Evolutionary conservation across 2,113 vertebrate genomes (phyloP).

Genomic region (Prunella himalayana): DNA sequence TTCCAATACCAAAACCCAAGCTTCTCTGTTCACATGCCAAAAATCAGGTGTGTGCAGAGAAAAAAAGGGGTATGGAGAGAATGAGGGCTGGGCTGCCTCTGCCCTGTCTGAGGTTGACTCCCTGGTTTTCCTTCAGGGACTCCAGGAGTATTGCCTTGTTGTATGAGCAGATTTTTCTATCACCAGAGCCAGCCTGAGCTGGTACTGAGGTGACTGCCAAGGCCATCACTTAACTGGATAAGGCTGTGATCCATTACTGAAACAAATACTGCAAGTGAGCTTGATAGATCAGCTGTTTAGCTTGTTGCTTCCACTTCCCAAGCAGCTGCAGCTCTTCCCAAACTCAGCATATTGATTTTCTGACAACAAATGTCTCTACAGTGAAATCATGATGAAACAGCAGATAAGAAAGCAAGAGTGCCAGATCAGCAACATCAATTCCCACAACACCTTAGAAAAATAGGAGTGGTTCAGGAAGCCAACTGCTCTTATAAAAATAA

Average conservation of each 20-base stretch:
- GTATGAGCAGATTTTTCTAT: not conserved
- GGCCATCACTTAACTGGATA: not conserved
- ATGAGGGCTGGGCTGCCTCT: not conserved
- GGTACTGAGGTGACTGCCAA: not conserved
- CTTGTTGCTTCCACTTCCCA: constrained; percentile 15
- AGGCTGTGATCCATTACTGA: constrained; percentile 22
- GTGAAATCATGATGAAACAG: constrained; percentile 43
- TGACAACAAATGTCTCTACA: constrained; percentile 13
- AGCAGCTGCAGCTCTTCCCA: constrained; percentile 12
- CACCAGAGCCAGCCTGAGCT: not conserved
- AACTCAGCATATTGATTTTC: constrained; percentile 44
- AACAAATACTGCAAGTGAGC: constrained; percentile 29
- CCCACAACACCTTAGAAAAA: not conserved
- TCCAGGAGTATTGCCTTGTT: not conserved
- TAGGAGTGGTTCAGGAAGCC: not conserved
- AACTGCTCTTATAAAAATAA: not conserved
- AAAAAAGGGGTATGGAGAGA: not conserved
- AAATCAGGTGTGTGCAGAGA: not conserved
- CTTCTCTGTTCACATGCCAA: not conserved
- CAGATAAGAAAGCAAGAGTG: constrained; percentile 6
- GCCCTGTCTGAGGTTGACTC: not conserved
- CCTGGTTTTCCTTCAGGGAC: not conserved
- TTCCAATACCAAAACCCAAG: not conserved
- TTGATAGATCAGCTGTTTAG: constrained; percentile 19
- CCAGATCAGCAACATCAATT: not conserved